These are phyloP conservation scores for Bugula neritina DNA, from an alignment of 2,888 invertebrate species.

Conservation along the genomic window DNA sequence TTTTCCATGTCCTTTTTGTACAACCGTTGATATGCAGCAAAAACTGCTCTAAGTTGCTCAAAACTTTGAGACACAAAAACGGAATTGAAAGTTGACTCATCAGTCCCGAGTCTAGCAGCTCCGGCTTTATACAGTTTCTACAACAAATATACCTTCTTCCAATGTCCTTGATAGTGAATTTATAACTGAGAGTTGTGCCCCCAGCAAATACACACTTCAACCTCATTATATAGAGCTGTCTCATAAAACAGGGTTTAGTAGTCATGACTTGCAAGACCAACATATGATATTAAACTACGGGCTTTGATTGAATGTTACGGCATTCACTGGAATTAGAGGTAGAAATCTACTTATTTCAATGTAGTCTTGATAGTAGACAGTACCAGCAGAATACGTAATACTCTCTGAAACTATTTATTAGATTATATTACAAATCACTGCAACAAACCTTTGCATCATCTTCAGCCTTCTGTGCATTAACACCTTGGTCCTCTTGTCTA, in stretches of 20 bases:
- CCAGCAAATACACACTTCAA: too few species aligned
- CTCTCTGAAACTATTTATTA: background rate
- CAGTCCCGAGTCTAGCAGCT: conserved; percentile 52
- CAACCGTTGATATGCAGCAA: conserved; percentile 73
- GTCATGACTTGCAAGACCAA: too few species aligned
- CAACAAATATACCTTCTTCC: conserved; percentile 35
- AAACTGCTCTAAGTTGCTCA: conserved; percentile 70
- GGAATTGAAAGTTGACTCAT: conserved; percentile 52
- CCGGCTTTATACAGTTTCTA: conserved; percentile 48
- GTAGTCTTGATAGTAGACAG: too few species aligned
- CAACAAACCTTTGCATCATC: conserved; percentile 42
- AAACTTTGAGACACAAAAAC: conserved; percentile 54
- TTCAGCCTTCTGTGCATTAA: conserved; percentile 29
- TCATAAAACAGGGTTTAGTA: too few species aligned
- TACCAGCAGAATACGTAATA: background rate
- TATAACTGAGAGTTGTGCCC: too few species aligned
- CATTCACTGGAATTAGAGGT: too few species aligned
- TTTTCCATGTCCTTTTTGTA: conserved; percentile 61
- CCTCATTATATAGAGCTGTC: too few species aligned
- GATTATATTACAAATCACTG: background rate
- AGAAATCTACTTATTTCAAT: too few species aligned
- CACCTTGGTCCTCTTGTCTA: conserved; percentile 18
- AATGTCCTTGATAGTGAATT: too few species aligned
- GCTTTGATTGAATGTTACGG: too few species aligned
- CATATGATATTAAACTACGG: too few species aligned